Evolutionary conservation across 2,888 invertebrate species (phyloP), one percentile per base, ranked within the genome.

Genomic region (Nowickia ferox): DNA sequence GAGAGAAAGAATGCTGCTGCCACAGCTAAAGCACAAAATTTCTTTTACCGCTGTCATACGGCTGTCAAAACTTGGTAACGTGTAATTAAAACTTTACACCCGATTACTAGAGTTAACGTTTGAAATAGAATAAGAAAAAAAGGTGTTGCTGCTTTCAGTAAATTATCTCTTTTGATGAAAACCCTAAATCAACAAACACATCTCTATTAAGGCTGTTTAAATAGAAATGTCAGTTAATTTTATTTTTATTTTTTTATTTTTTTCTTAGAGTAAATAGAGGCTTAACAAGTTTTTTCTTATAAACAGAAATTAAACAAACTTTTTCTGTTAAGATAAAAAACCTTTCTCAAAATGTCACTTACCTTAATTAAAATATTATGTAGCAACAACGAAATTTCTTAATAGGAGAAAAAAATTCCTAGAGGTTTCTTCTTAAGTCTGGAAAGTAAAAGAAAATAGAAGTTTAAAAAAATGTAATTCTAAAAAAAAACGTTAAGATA

Each of bases 71-170:
- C 48, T 44, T 63, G 15, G 22, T 40, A 75, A 86, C 59, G 44
- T 79, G 30, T 82, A 78, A 82, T 86, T 79, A 86, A 82, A 86
- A 71, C 68, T 78, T 74, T 69, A 85, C 78, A 78, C 19, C 38
- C 48, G 38, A n/a, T 38, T 51, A 55, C 15, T 55, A 19, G 9
- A 9, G 15, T 1, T 13, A 19, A 11, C 1, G 44, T 38, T 40
- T 17, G 38, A n/a, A 68, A 15, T 17, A 13, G 5, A 17, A 30
- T 30, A 30, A 30, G 30, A 30, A 30, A 30, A 65, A 44, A 75
- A 61, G 61, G 61, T 78, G 69, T 82, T 51, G 82, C 51, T 51
- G 48, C 75, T 72, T 61, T 55, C 30, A 40, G 53, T 57, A 38
- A 69, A 76, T 63, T 71, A 71, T 48, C 40, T 48, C 22, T 30